These are phyloP conservation scores for Pomatorhinus ruficollis DNA, from an alignment of 2,113 vertebrate species.

Conservation along the genomic window DNA sequence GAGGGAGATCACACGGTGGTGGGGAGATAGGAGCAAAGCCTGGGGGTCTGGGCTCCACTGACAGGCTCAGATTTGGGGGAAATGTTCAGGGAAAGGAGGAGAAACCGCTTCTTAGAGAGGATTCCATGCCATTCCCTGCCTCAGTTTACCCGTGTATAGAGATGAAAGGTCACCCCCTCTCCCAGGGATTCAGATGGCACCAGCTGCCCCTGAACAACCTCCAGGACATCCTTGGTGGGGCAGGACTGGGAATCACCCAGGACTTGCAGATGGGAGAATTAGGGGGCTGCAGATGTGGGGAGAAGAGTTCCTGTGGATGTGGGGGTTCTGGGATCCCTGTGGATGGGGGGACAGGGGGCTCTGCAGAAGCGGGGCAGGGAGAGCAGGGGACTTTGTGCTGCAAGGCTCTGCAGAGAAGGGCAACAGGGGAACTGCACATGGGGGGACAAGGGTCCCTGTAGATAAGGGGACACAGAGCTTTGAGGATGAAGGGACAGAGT, in stretches of 20 bases:
- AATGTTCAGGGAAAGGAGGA: not conserved
- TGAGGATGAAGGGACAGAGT: not conserved
- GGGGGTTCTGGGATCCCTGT: not conserved
- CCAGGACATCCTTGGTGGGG: not conserved
- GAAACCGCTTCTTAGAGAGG: not conserved
- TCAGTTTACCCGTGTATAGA: not conserved
- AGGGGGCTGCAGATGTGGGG: not conserved
- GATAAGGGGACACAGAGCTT: not conserved
- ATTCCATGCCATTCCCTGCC: not conserved
- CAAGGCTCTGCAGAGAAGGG: not conserved
- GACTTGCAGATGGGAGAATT: not conserved
- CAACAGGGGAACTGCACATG: not conserved
- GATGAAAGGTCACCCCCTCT: accelerated
- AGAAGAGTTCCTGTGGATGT: not conserved
- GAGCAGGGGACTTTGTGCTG: not conserved
- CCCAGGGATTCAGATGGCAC: not conserved
- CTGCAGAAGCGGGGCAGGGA: not conserved
- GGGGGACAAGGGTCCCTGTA: not conserved
- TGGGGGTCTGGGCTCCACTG: accelerated
- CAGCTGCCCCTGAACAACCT: not conserved
- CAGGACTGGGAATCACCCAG: not conserved
- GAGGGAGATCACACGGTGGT: accelerated
- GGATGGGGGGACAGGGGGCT: not conserved
- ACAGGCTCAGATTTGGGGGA: not conserved
- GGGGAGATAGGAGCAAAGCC: not conserved